Conservation (phyloP, 2,113 vertebrate species). For the Xyliphius kryptos region DNA sequence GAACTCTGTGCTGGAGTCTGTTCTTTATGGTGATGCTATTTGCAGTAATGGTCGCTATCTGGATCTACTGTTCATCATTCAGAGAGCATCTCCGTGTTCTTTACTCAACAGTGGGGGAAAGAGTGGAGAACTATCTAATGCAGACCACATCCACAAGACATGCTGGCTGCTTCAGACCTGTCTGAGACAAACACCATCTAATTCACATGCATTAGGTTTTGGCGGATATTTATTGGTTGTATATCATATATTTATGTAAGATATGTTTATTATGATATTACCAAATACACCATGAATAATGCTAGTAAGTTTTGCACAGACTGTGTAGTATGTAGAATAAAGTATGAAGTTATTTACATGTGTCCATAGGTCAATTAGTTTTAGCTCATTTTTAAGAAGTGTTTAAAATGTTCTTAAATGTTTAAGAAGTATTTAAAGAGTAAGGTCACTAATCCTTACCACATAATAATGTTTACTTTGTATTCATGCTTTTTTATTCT, state of each 20-base stretch:
- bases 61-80: slow-evolving; percentile 56
- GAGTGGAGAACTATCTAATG: slow-evolving; percentile 57
- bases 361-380: too few species aligned
- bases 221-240: slow-evolving; percentile 31
- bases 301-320: too few species aligned
- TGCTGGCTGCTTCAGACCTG: slow-evolving; percentile 57
- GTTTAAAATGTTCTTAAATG: too few species aligned
- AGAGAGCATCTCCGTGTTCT: slow-evolving; percentile 55
- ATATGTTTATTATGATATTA: slow-evolving; percentile 23
- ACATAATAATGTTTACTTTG: too few species aligned
- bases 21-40: slow-evolving; percentile 45
- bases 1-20: slow-evolving; percentile 46
- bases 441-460: too few species aligned
- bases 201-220: not conserved
- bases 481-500: too few species aligned
- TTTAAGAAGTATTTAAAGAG: too few species aligned
- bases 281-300: slow-evolving; percentile 11
- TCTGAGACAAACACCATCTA: slow-evolving; percentile 52
- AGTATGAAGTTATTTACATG: too few species aligned
- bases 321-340: too few species aligned
- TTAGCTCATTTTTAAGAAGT: too few species aligned
- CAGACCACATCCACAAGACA: slow-evolving; percentile 49
- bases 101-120: slow-evolving; percentile 52
- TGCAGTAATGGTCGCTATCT: slow-evolving; percentile 38
- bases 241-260: too few species aligned